Conservation (phyloP, 2,888 invertebrate genomes). For the Gasteruption jaculator region DNA sequence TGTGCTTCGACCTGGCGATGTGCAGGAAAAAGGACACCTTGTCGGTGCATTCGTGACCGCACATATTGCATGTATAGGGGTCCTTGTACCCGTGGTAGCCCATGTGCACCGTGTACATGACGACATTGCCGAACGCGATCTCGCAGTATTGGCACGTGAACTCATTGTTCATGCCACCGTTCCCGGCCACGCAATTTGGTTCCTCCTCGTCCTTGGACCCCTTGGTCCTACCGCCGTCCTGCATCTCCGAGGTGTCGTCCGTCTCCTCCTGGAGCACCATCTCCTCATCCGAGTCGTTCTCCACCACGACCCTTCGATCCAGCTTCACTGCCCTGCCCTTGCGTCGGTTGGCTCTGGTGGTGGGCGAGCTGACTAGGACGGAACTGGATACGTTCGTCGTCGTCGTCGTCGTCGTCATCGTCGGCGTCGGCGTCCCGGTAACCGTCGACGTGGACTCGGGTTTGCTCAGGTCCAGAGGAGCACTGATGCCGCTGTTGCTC, state of each 20-base stretch:
- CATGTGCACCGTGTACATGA: constrained; percentile 95
- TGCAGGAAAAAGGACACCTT: constrained; percentile 88
- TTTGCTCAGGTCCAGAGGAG: constrained; percentile 60
- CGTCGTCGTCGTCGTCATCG: constrained; percentile 46
- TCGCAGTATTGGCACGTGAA: constrained; percentile 82
- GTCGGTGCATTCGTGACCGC: constrained; percentile 79
- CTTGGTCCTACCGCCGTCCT: constrained; percentile 5
- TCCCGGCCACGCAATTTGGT: constrained; percentile 1
- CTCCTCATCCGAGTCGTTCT: constrained; percentile 50
- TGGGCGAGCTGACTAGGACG: too few relatives aligned
- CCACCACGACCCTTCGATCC: constrained; percentile 59
- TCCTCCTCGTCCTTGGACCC: constrained; percentile 6
- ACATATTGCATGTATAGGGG: constrained; percentile 95
- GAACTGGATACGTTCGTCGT: constrained; percentile 7
- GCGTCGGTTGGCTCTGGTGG: constrained; percentile 66
- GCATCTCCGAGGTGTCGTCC: too few relatives aligned
- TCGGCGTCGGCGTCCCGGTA: constrained; percentile 37
- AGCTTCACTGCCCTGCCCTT: constrained; percentile 85
- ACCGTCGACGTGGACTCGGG: constrained; percentile 52
- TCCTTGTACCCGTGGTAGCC: constrained; percentile 90
- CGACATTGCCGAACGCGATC: constrained; percentile 81
- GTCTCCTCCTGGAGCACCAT: too few relatives aligned
- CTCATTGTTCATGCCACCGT: constrained; percentile 27
- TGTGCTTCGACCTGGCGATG: constrained; percentile 49
- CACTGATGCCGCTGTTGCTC: too few relatives aligned